Percentiles rank a stretch among this genome's conserved stretches.
phyloP scores from a whole-genome alignment of 2,113 vertebrate genomes.

The Xyrauchen texanus region DNA sequence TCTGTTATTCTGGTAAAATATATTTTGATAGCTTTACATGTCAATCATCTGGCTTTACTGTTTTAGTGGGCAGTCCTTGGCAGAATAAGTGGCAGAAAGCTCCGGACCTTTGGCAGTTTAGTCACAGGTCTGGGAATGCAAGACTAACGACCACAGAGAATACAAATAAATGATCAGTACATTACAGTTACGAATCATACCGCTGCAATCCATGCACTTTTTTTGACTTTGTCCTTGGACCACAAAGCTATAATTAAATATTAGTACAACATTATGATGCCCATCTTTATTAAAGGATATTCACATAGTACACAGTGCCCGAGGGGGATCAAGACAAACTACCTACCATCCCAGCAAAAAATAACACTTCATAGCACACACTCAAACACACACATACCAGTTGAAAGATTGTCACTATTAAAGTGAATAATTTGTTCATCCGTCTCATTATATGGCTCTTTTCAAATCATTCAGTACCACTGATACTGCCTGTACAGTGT shows the following conservation, averaged over 20 bases:
- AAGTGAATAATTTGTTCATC: conserved; percentile 38
- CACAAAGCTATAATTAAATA: conserved; percentile 51
- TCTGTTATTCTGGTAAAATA: too few species aligned
- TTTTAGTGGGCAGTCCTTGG: too few species aligned
- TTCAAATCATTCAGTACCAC: conserved; percentile 20
- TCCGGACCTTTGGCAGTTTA: neutral
- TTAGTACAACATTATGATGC: conserved; percentile 55
- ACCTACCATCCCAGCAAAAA: conserved; percentile 16
- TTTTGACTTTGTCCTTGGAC: conserved; percentile 51
- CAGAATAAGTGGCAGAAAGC: too few species aligned
- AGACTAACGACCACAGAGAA: too few species aligned
- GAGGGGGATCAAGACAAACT: conserved; percentile 41
- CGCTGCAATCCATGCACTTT: conserved; percentile 42
- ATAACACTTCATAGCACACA: conserved; percentile 24
- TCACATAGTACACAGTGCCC: conserved; percentile 11
- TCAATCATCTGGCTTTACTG: too few species aligned
- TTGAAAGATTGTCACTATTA: conserved; percentile 28
- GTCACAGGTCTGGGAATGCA: too few species aligned
- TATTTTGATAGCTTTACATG: too few species aligned
- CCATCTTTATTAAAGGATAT: conserved; percentile 43
- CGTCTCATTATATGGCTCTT: conserved; percentile 15
- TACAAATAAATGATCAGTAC: conserved; percentile 56
- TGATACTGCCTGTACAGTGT: neutral
- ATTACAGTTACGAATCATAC: conserved; percentile 47
- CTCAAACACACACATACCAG: neutral